These are phyloP conservation scores for Poecilus cupreus DNA, from an alignment of 2,888 invertebrate genomes.

Conservation along the genomic window DNA sequence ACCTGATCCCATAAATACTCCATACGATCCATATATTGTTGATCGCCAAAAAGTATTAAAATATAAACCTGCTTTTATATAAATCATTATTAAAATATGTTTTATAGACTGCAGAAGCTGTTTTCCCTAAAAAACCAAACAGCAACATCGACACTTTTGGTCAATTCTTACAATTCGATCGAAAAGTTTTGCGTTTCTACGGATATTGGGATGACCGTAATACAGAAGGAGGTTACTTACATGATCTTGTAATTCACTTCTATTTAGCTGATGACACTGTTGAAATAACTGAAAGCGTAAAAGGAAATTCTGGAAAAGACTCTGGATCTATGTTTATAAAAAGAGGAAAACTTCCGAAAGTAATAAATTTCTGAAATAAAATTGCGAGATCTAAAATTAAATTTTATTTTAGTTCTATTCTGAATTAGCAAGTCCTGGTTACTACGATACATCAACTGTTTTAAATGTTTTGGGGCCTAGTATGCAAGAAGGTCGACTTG, in stretches of 20 bases:
- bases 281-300: conserved; percentile 86
- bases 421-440: conserved; percentile 73
- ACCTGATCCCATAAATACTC: conserved; percentile 79
- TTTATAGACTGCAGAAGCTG: not conserved
- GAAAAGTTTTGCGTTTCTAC: conserved; percentile 84
- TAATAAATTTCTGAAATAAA: conserved; percentile 67
- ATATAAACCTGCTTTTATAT: conserved; percentile 61
- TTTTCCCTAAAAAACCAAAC: conserved; percentile 73
- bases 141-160: conserved; percentile 80
- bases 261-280: conserved; percentile 92
- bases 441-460: conserved; percentile 74
- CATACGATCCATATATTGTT: conserved; percentile 75
- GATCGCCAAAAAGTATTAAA: conserved; percentile 68
- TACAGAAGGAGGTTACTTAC: conserved; percentile 84
- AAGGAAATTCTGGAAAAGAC: conserved; percentile 82
- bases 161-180: conserved; percentile 89
- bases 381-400: conserved; percentile 8
- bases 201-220: conserved; percentile 94
- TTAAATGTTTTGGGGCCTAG: conserved; percentile 79
- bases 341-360: conserved; percentile 86
- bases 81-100: not conserved
- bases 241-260: conserved; percentile 87
- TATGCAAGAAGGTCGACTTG: conserved; percentile 74
- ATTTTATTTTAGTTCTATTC: conserved; percentile 35
- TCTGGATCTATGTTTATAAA: conserved; percentile 83